phyloP scores from a whole-genome alignment of 2,888 invertebrate species.

The Trilocha varians region DNA sequence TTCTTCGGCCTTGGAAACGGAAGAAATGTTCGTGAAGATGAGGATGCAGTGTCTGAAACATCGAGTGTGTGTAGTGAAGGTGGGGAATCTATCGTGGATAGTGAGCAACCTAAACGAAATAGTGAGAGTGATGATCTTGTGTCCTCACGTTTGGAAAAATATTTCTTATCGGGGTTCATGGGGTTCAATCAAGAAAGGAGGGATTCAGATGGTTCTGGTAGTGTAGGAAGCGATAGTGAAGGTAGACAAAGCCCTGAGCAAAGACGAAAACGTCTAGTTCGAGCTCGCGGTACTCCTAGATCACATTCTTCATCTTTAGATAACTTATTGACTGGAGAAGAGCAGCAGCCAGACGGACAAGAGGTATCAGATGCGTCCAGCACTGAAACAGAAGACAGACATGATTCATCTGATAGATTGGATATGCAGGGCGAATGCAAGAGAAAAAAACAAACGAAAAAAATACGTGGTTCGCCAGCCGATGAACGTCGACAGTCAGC shows the following conservation, averaged over 20 bases:
- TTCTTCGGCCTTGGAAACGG: conserved; percentile 89
- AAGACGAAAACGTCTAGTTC: conserved; percentile 83
- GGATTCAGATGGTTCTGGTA: conserved; percentile 87
- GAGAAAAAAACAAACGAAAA: conserved; percentile 85
- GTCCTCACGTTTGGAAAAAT: conserved; percentile 89
- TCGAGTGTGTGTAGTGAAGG: conserved; percentile 90
- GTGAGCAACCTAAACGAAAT: conserved; percentile 69
- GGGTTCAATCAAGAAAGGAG: conserved; percentile 84
- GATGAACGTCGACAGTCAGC: conserved; percentile 78
- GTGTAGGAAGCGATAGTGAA: conserved; percentile 93
- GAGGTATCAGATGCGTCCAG: conserved; percentile 83
- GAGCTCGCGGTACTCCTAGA: conserved; percentile 86
- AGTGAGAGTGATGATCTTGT: conserved; percentile 82
- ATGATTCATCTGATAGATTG: conserved; percentile 77
- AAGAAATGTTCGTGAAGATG: conserved; percentile 67
- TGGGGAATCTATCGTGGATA: conserved; percentile 79
- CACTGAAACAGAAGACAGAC: conserved; percentile 80
- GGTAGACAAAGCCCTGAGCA: conserved; percentile 91
- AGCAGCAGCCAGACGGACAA: conserved; percentile 64
- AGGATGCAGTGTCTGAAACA: conserved; percentile 84
- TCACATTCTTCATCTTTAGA: conserved; percentile 88
- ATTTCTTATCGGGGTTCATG: conserved; percentile 90
- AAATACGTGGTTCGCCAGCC: conserved; percentile 72
- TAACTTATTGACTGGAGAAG: conserved; percentile 79
- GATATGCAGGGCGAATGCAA: conserved; percentile 88